Conservation (phyloP, 2,888 invertebrate species). For the Melanotus villosus region DNA sequence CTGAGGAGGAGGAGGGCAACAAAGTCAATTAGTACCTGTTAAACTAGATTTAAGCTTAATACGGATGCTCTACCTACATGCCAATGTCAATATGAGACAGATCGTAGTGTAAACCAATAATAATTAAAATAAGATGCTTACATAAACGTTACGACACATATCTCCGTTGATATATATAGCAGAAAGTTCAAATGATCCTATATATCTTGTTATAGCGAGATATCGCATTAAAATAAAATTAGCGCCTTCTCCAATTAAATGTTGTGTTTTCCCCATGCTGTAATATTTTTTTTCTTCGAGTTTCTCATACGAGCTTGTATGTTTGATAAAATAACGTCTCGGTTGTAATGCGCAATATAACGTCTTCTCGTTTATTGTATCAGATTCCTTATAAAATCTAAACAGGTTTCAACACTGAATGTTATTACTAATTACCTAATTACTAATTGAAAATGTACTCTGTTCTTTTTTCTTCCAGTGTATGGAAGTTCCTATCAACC, state of each 20-base stretch:
- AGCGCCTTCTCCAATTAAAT: slow-evolving; percentile 75
- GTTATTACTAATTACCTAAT: no score
- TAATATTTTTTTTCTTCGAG: slow-evolving; percentile 70
- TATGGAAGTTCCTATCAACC: slow-evolving; percentile 74
- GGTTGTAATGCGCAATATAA: slow-evolving; percentile 72
- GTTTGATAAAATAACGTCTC: slow-evolving; percentile 72
- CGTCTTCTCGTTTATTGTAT: slow-evolving; percentile 69
- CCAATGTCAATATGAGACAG: no score
- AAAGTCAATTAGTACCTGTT: no score
- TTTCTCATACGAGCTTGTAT: slow-evolving; percentile 68
- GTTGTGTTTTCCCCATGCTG: slow-evolving; percentile 68
- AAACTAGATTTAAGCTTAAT: no score
- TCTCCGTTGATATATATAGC: slow-evolving; percentile 74
- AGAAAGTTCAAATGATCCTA: slow-evolving; percentile 72
- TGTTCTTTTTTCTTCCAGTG: slow-evolving; percentile 76
- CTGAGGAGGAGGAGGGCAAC: no score
- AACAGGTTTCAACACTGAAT: no score
- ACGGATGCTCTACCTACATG: no score
- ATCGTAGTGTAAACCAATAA: no score
- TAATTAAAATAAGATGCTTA: slow-evolving; percentile 63
- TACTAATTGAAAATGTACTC: slow-evolving; percentile 61
- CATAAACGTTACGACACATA: slow-evolving; percentile 75
- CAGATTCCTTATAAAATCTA: slow-evolving; percentile 66
- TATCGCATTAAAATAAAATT: slow-evolving; percentile 75
- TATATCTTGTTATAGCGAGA: slow-evolving; percentile 71